phyloP scores from a whole-genome alignment of 1,140 invertebrate species.

The Papilio aristodemus region DNA sequence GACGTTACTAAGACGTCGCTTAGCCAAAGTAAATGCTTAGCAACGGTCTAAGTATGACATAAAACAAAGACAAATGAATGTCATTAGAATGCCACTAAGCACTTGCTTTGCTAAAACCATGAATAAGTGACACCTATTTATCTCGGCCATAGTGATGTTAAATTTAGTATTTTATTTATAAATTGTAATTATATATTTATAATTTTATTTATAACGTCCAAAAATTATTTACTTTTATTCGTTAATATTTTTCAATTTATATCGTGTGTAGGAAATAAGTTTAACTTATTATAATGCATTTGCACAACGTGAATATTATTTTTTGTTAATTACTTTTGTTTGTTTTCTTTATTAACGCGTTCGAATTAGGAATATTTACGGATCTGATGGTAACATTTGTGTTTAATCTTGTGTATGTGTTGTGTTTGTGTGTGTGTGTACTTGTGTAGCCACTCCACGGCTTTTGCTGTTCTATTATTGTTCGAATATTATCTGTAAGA shows the following conservation, averaged over 20 bases:
- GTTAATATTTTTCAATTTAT: neutral
- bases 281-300: neutral
- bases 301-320: neutral
- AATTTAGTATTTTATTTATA: too few species aligned
- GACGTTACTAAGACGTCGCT: too few species aligned
- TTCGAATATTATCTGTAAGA: too few species aligned
- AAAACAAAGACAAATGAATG: too few species aligned
- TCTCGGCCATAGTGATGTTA: too few species aligned
- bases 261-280: neutral
- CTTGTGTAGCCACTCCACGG: neutral
- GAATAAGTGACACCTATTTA: too few species aligned
- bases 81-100: too few species aligned
- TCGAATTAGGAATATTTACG: conserved; percentile 9
- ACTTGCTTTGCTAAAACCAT: too few species aligned
- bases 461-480: conserved; percentile 1
- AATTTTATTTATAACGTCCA: too few species aligned
- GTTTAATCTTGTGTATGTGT: neutral
- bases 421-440: neutral
- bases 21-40: too few species aligned
- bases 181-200: too few species aligned
- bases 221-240: neutral
- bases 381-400: conserved; percentile 3
- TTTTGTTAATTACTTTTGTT: neutral
- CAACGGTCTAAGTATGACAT: too few species aligned
- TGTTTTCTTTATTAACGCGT: conserved; percentile 11